These are phyloP conservation scores for Formica aserva DNA, from an alignment of 2,888 invertebrate genomes.

Conservation along the genomic window DNA sequence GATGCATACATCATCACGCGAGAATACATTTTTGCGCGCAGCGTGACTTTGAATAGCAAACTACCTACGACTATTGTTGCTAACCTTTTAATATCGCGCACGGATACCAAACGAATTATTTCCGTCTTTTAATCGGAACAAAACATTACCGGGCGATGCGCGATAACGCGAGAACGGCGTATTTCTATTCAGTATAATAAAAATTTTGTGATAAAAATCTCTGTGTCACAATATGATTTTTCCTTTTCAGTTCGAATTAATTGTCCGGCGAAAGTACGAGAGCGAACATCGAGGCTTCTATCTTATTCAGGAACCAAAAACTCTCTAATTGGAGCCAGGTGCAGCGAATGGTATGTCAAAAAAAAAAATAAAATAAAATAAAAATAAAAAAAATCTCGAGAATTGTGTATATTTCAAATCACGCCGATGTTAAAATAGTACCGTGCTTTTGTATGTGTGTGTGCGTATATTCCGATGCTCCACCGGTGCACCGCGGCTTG, in stretches of 20 bases:
- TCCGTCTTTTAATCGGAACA: slow-evolving; percentile 2
- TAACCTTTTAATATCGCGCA: slow-evolving; percentile 18
- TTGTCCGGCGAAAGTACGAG: background rate
- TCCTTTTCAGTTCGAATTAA: slow-evolving; percentile 26
- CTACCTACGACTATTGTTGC: slow-evolving; percentile 34
- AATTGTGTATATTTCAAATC: slow-evolving; percentile 12
- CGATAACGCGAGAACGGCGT: background rate
- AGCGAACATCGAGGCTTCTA: background rate
- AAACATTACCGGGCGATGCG: background rate
- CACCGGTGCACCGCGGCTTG: slow-evolving; percentile 27
- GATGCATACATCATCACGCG: slow-evolving; percentile 48
- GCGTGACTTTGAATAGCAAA: slow-evolving; percentile 41
- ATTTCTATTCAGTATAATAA: background rate
- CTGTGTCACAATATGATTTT: background rate
- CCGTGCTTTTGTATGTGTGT: background rate
- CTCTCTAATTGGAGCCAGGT: background rate
- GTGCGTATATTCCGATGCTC: background rate
- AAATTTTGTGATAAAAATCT: background rate
- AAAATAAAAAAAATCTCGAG: background rate
- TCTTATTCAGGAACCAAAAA: background rate
- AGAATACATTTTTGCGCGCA: slow-evolving; percentile 40
- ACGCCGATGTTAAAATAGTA: slow-evolving; percentile 30
- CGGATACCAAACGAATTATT: slow-evolving; percentile 21
- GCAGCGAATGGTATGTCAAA: slow-evolving; percentile 21
- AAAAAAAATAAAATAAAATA: background rate